Conservation (phyloP, 2,113 vertebrate species). For the Nesoenas mayeri region DNA sequence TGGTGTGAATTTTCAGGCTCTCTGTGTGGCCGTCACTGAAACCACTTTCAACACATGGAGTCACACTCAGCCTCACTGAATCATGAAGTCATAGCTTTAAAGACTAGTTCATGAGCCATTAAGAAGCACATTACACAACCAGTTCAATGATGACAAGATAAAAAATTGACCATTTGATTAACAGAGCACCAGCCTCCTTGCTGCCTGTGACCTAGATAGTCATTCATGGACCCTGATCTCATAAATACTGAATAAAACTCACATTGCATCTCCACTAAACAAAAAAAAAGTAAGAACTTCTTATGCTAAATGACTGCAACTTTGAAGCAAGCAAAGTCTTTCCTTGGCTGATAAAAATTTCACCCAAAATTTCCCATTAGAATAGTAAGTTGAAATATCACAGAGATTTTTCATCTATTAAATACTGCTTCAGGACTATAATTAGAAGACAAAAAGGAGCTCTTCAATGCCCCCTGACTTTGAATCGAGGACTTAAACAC, state of each 20-base stretch:
- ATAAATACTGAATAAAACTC: neutral
- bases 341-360: conserved; percentile 2
- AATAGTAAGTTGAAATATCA: neutral
- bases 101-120: neutral
- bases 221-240: neutral
- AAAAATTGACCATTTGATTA: conserved; percentile 37
- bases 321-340: neutral
- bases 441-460: neutral
- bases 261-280: neutral
- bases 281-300: neutral
- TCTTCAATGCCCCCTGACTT: neutral
- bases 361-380: neutral
- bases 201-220: neutral
- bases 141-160: neutral
- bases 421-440: conserved; percentile 28
- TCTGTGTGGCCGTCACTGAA: conserved; percentile 34
- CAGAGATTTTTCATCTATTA: neutral
- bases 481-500: conserved; percentile 62
- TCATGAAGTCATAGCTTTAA: conserved; percentile 22
- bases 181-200: conserved; percentile 22
- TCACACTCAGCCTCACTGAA: conserved; percentile 5
- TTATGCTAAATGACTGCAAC: neutral
- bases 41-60: neutral
- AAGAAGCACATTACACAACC: neutral
- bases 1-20: conserved; percentile 54